Conservation (phyloP, 2,888 invertebrate genomes). For the Parnassius apollo region DNA sequence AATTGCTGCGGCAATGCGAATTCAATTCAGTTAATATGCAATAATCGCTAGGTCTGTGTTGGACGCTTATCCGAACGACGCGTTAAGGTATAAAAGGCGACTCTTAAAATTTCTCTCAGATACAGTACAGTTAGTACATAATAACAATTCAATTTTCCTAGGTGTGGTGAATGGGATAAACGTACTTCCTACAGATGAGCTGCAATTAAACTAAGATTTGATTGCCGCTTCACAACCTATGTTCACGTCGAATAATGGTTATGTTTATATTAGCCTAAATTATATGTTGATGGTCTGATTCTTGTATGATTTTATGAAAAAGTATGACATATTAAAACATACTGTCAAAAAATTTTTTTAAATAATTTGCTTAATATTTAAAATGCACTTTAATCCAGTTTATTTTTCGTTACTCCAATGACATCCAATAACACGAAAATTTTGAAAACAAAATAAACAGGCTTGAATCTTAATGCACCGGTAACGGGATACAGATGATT, state of each 20-base stretch:
- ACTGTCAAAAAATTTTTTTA: too few relatives aligned
- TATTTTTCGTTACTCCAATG: background rate
- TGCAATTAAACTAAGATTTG: conserved; percentile 51
- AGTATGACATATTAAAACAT: too few relatives aligned
- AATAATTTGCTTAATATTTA: too few relatives aligned
- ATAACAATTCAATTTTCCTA: conserved; percentile 73
- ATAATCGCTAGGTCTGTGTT: conserved; percentile 56
- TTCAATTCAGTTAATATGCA: conserved; percentile 69
- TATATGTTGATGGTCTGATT: background rate
- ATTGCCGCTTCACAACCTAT: conserved; percentile 21
- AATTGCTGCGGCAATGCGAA: conserved; percentile 38
- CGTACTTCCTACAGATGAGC: conserved; percentile 36
- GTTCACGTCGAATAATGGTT: conserved; percentile 3
- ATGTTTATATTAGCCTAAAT: background rate
- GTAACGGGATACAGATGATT: conserved; percentile 51
- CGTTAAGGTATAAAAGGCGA: conserved; percentile 51
- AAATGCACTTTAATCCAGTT: background rate
- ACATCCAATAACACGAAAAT: background rate
- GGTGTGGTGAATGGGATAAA: conserved; percentile 39
- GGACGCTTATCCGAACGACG: conserved; percentile 41
- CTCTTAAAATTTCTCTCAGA: conserved; percentile 60
- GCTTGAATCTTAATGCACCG: conserved; percentile 46
- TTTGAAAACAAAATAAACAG: conserved; percentile 50
- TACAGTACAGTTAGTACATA: too few relatives aligned
- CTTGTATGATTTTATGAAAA: too few relatives aligned